Percentiles rank a stretch among this genome's conserved stretches.
Evolutionary conservation across 2,888 invertebrate genomes (phyloP).

Genomic region (Megastigmus dorsalis): DNA sequence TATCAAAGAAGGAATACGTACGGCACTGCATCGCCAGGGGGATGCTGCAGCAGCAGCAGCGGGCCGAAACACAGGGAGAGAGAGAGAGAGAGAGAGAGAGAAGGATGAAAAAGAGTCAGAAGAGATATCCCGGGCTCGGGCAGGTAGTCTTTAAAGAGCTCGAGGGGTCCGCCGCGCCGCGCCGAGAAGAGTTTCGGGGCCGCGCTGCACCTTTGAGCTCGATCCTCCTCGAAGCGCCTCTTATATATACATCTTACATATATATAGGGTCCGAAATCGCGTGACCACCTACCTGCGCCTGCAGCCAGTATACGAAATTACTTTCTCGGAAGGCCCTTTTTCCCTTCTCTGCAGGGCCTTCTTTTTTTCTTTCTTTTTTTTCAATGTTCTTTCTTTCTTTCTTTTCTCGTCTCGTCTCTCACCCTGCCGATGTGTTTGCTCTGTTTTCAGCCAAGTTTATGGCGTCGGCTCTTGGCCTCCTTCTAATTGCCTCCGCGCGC

Average conservation of each 20-base stretch:
- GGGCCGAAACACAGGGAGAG: not conserved
- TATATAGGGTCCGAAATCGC: constrained; percentile 65
- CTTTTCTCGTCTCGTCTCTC: not conserved
- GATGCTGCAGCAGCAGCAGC: too few relatives aligned
- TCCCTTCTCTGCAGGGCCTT: not conserved
- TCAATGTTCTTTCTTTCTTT: not conserved
- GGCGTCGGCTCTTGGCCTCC: constrained; percentile 25
- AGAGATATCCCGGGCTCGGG: too few relatives aligned
- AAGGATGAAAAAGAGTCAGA: constrained; percentile 6
- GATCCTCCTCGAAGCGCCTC: not conserved
- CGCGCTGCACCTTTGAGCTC: not conserved
- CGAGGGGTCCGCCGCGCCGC: too few relatives aligned
- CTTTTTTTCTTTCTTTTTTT: not conserved
- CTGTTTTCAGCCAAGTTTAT: constrained; percentile 11
- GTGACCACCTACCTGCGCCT: constrained; percentile 68
- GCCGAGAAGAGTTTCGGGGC: constrained; percentile 23
- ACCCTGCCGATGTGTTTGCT: not conserved
- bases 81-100: not conserved
- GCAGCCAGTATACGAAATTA: too few relatives aligned
- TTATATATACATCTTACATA: not conserved
- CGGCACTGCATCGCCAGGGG: too few relatives aligned
- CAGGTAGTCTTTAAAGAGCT: constrained; percentile 55
- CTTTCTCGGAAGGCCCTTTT: constrained; percentile 63
- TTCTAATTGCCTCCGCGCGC: constrained; percentile 18
- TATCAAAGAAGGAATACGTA: too few relatives aligned